Base-by-base conservation (phyloP, 2,113 vertebrate genomes). In the Leptocoma aspasia region DNA sequence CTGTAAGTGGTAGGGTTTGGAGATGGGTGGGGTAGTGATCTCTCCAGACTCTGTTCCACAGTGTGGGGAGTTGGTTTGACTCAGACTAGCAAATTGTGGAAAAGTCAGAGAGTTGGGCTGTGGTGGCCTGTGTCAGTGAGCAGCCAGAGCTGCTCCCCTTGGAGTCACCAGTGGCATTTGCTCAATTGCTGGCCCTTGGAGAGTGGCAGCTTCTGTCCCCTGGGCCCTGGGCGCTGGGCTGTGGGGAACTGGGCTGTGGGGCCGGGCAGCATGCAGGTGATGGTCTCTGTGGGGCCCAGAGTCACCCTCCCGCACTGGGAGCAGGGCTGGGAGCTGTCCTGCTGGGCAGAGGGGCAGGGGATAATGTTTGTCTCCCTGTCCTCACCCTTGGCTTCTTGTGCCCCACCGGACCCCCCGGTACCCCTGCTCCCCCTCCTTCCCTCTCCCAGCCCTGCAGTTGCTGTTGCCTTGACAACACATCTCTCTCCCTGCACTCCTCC, bases 261-360 rank as follows among this genome's bases (percentile, higher is more conserved):
- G 39, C 19, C 0, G 1, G 47, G 61, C 2, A 4, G 72, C 27
- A 6, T 0, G 14, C 2, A 7, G 45, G 4, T 15, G 61, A 9
- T 9, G 47, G 49, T 47, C 37, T 61, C 37, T 12, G n/a, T 21
- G 26, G 59, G 27, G 11, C 35, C 0, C 2, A 22, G 45, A 23
- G 5, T 10, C 15, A 0, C 7, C 31, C 37, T 23, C 26, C n/a
- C 31, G 52, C 8, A 0, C 47, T 18, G 2, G 3, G 56, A 61
- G 54, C 7, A 1, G 45, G 21, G 68, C 6, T 2, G 11, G n/a
- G 27, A 45, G 47, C 49, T 59, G 68, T 33, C 13, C 61, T 0
- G 8, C 20, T 13, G 39, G 61, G 20, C 24, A 53, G 15, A 53
- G 70, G 30, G 17, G 21, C 21, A n/a, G 39, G 4, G 11, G 15